Evolutionary conservation across 2,113 vertebrate species (phyloP).

Genomic region (Daboia siamensis): DNA sequence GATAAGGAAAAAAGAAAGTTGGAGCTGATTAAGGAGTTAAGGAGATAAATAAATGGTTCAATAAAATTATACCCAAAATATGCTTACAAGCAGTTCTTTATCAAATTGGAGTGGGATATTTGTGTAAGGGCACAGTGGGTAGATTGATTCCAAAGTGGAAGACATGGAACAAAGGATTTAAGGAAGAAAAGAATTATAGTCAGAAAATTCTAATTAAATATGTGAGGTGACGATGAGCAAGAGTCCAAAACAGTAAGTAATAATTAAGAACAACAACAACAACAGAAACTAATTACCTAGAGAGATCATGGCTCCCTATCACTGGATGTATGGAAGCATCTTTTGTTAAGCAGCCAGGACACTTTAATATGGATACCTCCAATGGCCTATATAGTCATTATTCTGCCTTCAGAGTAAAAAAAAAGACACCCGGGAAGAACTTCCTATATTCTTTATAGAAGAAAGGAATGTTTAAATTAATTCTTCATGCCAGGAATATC

Average conservation of each 20-base stretch:
- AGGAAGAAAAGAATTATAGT: background rate
- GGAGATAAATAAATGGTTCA: background rate
- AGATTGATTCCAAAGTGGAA: background rate
- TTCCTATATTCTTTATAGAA: background rate
- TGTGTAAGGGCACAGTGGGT: background rate
- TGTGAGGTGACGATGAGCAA: background rate
- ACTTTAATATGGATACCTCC: background rate
- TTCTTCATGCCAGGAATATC: background rate
- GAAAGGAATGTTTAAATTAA: background rate
- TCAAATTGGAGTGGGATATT: background rate
- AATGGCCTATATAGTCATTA: background rate
- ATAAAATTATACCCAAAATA: background rate
- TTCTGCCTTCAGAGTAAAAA: background rate
- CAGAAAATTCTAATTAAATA: background rate
- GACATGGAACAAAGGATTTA: background rate
- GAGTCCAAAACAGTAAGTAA: background rate
- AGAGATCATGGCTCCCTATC: background rate
- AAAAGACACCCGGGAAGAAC: background rate
- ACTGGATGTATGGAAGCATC: background rate
- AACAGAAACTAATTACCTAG: background rate
- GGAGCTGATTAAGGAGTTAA: background rate
- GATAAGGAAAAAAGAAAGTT: background rate
- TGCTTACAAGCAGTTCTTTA: background rate
- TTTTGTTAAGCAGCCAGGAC: background rate
- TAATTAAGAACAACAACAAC: background rate